Conservation (phyloP, 2,113 vertebrate species). For the Dicrurus megarhynchus region DNA sequence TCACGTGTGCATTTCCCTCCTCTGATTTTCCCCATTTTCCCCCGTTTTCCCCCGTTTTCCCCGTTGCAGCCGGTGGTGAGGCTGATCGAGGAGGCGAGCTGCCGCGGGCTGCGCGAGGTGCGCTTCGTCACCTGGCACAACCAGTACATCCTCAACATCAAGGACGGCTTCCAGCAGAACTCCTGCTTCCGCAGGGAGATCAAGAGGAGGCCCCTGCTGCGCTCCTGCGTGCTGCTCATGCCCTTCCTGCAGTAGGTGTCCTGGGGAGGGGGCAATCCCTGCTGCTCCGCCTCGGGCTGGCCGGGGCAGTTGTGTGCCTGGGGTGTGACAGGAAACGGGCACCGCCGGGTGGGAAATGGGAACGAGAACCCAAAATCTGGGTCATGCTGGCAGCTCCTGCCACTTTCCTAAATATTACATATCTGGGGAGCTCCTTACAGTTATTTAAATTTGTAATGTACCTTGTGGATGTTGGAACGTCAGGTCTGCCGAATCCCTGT, state of each 20-base stretch:
- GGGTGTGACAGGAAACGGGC: not conserved
- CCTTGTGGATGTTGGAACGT: not conserved
- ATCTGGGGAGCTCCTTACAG: not conserved
- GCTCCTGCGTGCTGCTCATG: slow-evolving; percentile 86
- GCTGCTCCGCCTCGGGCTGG: rapidly evolving
- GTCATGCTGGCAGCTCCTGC: not conserved
- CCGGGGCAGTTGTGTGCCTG: rapidly evolving
- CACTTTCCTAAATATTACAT: rapidly evolving
- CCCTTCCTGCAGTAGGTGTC: slow-evolving; percentile 89
- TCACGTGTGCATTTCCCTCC: not conserved
- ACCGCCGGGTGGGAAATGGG: slow-evolving; percentile 23
- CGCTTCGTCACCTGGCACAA: slow-evolving; percentile 96
- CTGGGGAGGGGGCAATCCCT: not conserved
- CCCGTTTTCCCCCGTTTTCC: rapidly evolving
- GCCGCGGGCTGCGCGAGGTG: slow-evolving; percentile 91
- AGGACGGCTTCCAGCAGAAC: slow-evolving; percentile 92
- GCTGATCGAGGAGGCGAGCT: slow-evolving; percentile 91
- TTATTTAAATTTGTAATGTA: rapidly evolving
- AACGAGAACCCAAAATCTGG: not conserved
- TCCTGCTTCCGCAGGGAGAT: slow-evolving; percentile 92
- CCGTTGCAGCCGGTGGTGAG: slow-evolving; percentile 85
- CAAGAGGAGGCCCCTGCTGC: slow-evolving; percentile 91
- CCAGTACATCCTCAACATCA: slow-evolving; percentile 94
- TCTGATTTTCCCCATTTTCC: not conserved
- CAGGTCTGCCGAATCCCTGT: not conserved